Evolutionary conservation across 2,113 vertebrate genomes (phyloP), one percentile per base, ranked within the genome.

Genomic region (Neotoma lepida): DNA sequence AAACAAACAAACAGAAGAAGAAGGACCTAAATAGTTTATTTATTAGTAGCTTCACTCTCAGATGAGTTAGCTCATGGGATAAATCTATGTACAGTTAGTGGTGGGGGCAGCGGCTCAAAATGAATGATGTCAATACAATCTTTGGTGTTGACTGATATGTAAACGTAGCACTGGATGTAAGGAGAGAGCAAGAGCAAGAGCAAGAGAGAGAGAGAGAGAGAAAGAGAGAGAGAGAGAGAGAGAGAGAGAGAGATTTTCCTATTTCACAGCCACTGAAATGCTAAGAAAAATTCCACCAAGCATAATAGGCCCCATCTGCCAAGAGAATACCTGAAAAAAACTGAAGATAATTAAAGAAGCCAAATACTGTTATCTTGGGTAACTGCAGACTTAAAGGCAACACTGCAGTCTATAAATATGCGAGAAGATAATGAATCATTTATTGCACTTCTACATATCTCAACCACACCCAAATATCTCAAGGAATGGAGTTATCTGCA

Each of bases 251-350:
- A 20, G 2, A 20, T 7, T 51, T 51, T 78, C 46, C n/a, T 4
- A 56, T 33, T 94, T 87, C 85, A 89, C 1, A 89, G 17, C 51
- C 35, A 74, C 30, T 85, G 51, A 95, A 95, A 86, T 89, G 49
- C 54, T 89, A 63, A 26, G 17, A 73, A 58, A 51, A 46, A 63
- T 46, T 93, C 81, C n/a, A 90, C 35, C 33, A 85, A 95, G n/a
- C 0, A 63, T 74, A 84, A 68, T 33, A 95, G 33, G 4, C 9
- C 12, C 26, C 46, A 35, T 71, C 20, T 33, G 7, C 74, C 73
- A 91, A 87, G 24, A n/a, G 64, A 66, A 26, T 90, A 94, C 94
- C 90, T 96, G 77, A 74, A 97, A 96, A 94, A 64, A 85, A 93
- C 46, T 81, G 74, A 96, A 93, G 54, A 92, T 92, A 95, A 85